A percentile compares a stretch with the other conserved stretches of the same genome.
These are phyloP conservation scores for Podarcis cretensis DNA, from an alignment of 2,113 vertebrate genomes.

Conservation along the genomic window DNA sequence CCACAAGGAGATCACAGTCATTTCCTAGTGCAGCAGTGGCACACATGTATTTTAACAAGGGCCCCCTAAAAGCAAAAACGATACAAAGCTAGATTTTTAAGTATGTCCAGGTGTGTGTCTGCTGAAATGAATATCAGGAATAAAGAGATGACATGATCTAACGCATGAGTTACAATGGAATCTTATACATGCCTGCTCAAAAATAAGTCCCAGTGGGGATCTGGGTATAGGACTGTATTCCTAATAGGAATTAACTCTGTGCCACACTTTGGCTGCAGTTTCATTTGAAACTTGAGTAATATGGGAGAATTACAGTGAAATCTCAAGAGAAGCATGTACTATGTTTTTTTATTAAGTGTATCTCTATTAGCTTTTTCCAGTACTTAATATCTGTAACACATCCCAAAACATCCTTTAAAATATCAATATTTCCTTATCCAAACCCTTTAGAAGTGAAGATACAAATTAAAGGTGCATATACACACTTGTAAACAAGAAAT, in stretches of 20 bases:
- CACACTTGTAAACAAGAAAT: background rate
- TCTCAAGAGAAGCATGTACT: conserved; percentile 38
- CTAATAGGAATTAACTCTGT: background rate
- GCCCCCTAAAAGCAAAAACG: background rate
- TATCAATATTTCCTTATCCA: conserved; percentile 45
- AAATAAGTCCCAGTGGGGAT: conserved; percentile 26
- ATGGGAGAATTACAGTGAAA: conserved; percentile 19
- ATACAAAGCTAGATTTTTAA: background rate
- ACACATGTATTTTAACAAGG: background rate
- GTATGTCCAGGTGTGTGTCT: background rate
- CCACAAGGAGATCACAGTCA: background rate
- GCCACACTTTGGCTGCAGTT: background rate
- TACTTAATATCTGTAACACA: background rate
- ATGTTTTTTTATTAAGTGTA: conserved; percentile 29
- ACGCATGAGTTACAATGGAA: background rate
- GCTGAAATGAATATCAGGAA: background rate
- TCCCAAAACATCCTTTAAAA: conserved; percentile 30
- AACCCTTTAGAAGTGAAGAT: conserved; percentile 47
- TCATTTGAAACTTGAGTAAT: background rate
- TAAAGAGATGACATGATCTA: background rate
- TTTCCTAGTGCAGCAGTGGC: background rate
- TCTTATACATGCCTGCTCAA: background rate
- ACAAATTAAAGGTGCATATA: background rate
- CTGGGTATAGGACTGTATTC: background rate
- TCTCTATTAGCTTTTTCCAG: conserved; percentile 46